phyloP scores from a whole-genome alignment of 2,113 vertebrate genomes.

The Ursus arctos region DNA sequence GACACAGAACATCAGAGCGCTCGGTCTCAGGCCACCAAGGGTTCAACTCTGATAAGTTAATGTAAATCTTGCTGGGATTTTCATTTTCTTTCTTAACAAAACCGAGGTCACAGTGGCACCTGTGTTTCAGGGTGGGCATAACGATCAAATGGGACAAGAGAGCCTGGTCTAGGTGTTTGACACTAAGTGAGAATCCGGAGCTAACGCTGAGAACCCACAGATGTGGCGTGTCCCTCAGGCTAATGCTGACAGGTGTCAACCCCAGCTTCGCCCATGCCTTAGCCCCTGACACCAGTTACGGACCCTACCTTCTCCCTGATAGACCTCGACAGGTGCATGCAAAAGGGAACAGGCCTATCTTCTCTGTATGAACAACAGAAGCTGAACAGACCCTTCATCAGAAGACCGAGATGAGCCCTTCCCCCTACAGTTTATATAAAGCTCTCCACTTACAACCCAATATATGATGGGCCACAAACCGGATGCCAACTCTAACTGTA shows the following conservation, averaged over 20 bases:
- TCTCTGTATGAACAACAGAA: constrained; percentile 37
- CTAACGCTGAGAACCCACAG: neutral
- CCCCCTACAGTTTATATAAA: neutral
- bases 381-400: neutral
- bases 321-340: neutral
- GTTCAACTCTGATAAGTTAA: neutral
- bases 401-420: neutral
- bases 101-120: neutral
- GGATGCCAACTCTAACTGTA: neutral
- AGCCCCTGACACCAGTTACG: neutral
- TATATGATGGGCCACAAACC: neutral
- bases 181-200: neutral
- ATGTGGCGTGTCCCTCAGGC: neutral
- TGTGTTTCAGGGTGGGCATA: neutral
- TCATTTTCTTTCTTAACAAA: constrained; percentile 1
- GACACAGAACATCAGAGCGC: neutral
- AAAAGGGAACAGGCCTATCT: neutral
- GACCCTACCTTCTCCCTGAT: neutral
- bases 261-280: too few species aligned
- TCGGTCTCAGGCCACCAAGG: neutral
- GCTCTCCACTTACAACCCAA: neutral
- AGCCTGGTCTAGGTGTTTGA: neutral
- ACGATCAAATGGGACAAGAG: neutral
- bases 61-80: fast-evolving
- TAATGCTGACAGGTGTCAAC: fast-evolving